Conservation (phyloP, 2,113 vertebrate genomes). For the Lutjanus erythropterus region DNA sequence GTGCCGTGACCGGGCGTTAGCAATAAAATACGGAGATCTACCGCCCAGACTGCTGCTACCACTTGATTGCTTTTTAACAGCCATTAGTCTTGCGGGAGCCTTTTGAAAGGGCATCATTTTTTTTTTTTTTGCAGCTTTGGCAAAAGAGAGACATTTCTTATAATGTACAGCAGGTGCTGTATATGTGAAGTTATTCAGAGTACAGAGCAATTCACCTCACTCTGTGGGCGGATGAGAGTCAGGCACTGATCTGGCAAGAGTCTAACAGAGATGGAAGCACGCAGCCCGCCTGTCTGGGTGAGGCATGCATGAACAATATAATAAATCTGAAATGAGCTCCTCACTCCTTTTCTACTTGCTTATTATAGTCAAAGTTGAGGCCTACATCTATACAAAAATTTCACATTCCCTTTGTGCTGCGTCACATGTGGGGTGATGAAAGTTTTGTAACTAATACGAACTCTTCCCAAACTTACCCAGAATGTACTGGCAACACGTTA, state of each 20-base stretch:
- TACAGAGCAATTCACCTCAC: conserved; percentile 24
- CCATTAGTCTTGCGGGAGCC: conserved; percentile 76
- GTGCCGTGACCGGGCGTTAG: conserved; percentile 69
- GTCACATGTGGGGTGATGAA: conserved; percentile 35
- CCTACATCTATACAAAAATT: conserved; percentile 33
- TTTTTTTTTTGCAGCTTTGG: conserved; percentile 15
- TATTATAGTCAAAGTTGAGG: conserved; percentile 44
- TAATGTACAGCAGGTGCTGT: conserved; percentile 20
- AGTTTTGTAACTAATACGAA: conserved; percentile 38
- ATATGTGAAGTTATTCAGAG: conserved; percentile 36
- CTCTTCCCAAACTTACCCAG: conserved; percentile 18
- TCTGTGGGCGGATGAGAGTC: conserved; percentile 61
- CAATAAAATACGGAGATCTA: conserved; percentile 83
- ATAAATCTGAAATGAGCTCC: conserved; percentile 64
- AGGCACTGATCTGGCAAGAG: conserved; percentile 58
- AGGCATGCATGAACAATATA: conserved; percentile 48
- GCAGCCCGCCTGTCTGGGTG: conserved; percentile 30
- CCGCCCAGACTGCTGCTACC: conserved; percentile 66
- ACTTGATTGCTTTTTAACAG: conserved; percentile 83
- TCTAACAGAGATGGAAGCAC: conserved; percentile 35
- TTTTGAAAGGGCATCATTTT: conserved; percentile 60
- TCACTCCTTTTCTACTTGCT: conserved; percentile 36
- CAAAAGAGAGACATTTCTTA: conserved; percentile 11
- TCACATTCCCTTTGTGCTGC: conserved; percentile 18
- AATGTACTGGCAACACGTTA: conserved; percentile 11